These are phyloP conservation scores for Andrena flavipes DNA, from an alignment of 2,888 invertebrate species.

Conservation along the genomic window DNA sequence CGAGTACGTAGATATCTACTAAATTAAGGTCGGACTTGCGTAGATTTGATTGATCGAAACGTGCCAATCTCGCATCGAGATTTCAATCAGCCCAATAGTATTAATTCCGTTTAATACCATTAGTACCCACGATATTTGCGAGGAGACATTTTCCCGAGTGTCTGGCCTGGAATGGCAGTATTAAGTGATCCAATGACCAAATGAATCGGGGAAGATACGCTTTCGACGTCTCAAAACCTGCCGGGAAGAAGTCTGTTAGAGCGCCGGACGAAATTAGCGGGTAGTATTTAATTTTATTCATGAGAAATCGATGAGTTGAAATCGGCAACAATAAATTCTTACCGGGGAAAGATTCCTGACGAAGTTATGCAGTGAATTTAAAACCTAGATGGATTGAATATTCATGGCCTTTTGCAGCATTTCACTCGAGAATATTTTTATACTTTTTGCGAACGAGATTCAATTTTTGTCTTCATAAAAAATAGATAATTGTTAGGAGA, in stretches of 20 bases:
- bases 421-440: background rate
- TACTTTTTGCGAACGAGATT: background rate
- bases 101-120: background rate
- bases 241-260: no score
- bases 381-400: constrained; percentile 8
- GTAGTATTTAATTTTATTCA: constrained; percentile 13
- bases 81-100: background rate
- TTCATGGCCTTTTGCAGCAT: background rate
- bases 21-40: background rate
- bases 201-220: no score
- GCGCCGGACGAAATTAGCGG: background rate
- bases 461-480: background rate
- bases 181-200: no score
- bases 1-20: background rate
- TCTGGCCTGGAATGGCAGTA: background rate
- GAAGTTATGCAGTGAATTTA: constrained; percentile 11
- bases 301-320: constrained; percentile 25
- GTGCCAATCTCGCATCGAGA: background rate
- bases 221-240: no score
- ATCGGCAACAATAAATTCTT: constrained; percentile 25
- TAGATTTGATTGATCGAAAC: background rate
- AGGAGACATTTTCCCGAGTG: background rate
- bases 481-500: background rate
- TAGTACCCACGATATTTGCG: background rate
- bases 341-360: background rate